phyloP scores from a whole-genome alignment of 1,140 invertebrate genomes.

The Cotesia chilonis region DNA sequence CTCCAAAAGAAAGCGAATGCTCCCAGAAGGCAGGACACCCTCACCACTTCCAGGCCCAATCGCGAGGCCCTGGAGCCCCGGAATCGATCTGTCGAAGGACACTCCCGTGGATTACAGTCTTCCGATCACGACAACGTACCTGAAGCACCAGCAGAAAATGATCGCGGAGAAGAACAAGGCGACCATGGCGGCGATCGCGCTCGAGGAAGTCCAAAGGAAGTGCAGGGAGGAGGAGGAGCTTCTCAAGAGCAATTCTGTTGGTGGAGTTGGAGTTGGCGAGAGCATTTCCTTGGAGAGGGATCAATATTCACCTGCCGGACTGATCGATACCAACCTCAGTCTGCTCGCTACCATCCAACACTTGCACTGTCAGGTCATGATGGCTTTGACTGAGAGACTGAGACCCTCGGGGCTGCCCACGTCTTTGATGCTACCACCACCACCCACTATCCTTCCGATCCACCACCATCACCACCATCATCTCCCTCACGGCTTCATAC shows the following conservation, averaged over 20 bases:
- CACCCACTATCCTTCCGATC: slow-evolving; percentile 33
- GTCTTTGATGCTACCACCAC: slow-evolving; percentile 52
- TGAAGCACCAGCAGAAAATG: slow-evolving; percentile 78
- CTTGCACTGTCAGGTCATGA: slow-evolving; percentile 63
- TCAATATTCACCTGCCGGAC: slow-evolving; percentile 54
- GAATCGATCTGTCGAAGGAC: slow-evolving; percentile 54
- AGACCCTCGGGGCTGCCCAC: slow-evolving; percentile 53
- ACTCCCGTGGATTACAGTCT: slow-evolving; percentile 78
- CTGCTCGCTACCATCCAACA: slow-evolving; percentile 62
- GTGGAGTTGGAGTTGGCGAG: neutral
- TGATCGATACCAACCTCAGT: slow-evolving; percentile 64
- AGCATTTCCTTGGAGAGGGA: slow-evolving; percentile 42
- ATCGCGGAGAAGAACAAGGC: slow-evolving; percentile 54
- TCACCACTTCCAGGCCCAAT: slow-evolving; percentile 55
- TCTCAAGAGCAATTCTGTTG: neutral
- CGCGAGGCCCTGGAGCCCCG: slow-evolving; percentile 56
- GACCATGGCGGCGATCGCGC: slow-evolving; percentile 21
- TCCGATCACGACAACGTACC: slow-evolving; percentile 85
- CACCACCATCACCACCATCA: neutral
- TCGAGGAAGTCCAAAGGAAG: slow-evolving; percentile 40
- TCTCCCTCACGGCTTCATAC: slow-evolving; percentile 40
- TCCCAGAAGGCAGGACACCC: slow-evolving; percentile 59
- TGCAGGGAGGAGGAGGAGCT: neutral
- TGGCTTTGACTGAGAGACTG: slow-evolving; percentile 61
- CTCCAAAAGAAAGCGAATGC: slow-evolving; percentile 62